phyloP scores from a whole-genome alignment of 2,888 invertebrate species.

The Loripinus fragilis region DNA sequence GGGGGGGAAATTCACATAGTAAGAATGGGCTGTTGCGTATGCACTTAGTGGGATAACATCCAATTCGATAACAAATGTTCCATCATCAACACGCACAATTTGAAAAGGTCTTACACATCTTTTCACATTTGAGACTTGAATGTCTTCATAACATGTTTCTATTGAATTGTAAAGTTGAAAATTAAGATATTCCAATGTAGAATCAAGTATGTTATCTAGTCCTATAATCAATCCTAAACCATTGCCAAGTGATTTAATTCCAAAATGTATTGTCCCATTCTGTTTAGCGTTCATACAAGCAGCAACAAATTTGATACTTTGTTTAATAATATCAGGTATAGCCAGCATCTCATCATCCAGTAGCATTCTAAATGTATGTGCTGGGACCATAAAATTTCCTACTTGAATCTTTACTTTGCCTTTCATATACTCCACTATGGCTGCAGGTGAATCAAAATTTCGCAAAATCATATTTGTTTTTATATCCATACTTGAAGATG shows the following conservation, averaged over 20 bases:
- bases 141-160: too few species aligned
- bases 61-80: too few species aligned
- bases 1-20: too few species aligned
- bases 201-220: background rate
- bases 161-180: too few species aligned
- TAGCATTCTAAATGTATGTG: background rate
- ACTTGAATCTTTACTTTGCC: background rate
- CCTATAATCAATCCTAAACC: background rate
- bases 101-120: too few species aligned
- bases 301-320: background rate
- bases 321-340: background rate
- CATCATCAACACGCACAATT: too few species aligned
- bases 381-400: slow-evolving; percentile 19
- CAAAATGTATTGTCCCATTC: background rate
- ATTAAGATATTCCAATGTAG: background rate
- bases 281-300: background rate
- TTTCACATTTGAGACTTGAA: too few species aligned
- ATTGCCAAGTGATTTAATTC: background rate
- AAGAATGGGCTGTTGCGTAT: too few species aligned
- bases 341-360: background rate
- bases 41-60: too few species aligned
- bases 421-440: slow-evolving; percentile 3
- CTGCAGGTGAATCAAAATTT: slow-evolving; percentile 21
- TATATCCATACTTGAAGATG: slow-evolving; percentile 15
- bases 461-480: slow-evolving; percentile 12